Base-by-base conservation (phyloP, 2,888 invertebrate genomes). In the Cerceris ruficornis region DNA sequence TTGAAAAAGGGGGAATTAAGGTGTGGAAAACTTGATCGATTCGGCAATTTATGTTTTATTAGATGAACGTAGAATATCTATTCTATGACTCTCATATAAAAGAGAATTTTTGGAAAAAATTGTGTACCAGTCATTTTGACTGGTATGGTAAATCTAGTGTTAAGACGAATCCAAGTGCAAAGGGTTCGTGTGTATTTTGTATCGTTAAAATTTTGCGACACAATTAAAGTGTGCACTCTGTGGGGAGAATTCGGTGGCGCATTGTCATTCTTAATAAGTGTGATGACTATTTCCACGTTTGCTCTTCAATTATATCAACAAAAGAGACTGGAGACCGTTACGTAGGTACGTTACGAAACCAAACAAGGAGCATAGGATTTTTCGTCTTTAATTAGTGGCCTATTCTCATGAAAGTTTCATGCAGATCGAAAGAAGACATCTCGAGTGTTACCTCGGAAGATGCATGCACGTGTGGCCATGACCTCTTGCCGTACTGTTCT, bases 301-400 rank as follows among this genome's bases (percentile, higher is more conserved):
- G 57, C 46, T 54, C 49, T 65, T 66, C 77, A 77, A 77, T 77
- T 77, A 69, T 69, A 52, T 49, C 60, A 50, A 41, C 65, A 46
- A 61, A 77, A 77, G 64, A 58, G 58, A 57, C 15, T 15, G 7
- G 15, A 50, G 41, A 2, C 8, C 54, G n/a, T 50, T 60, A 9
- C 28, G 46, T 43, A 52, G 43, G 39, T 46, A 17, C 9, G 54
- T 59, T 13, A 67, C 9, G 39, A 9, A 28, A n/a, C n/a, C 13
- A 4, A 54, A 54, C 43, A 55, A 49, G 61, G 9, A 2, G n/a
- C 57, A 58, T 57, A 42, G 41, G 7, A 50, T 69, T 46, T 58
- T 17, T 57, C 55, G 55, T 55, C 66, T 72, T 82, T 82, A 82
- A 82, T 82, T 82, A 82, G 82, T 62, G 70, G 52, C 69, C 64